These are phyloP conservation scores for Montipora capricornis DNA, from an alignment of 64 coral and sea anemone species.

Conservation along the genomic window DNA sequence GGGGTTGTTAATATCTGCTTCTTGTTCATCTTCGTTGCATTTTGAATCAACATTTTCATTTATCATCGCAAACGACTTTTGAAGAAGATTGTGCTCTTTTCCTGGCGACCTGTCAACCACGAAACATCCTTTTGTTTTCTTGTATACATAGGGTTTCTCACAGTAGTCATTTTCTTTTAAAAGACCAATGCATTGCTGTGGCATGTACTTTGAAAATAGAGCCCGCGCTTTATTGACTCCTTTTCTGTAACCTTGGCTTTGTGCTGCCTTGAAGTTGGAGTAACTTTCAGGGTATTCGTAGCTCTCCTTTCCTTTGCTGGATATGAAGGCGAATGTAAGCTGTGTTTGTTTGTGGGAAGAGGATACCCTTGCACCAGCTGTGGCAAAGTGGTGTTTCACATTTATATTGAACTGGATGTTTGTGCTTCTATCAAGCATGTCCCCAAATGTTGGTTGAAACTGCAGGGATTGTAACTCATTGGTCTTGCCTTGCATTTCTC, in stretches of 20 bases:
- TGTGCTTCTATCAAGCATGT: constrained; percentile 58
- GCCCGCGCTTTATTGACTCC: constrained; percentile 39
- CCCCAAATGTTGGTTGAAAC: constrained; percentile 45
- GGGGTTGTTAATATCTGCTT: no score
- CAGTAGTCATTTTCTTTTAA: constrained; percentile 22
- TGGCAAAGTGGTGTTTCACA: constrained; percentile 39
- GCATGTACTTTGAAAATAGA: constrained; percentile 35
- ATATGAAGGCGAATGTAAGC: neutral
- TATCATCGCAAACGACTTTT: neutral
- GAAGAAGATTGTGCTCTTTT: neutral
- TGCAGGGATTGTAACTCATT: constrained; percentile 64
- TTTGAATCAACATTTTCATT: neutral
- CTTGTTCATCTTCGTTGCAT: no score
- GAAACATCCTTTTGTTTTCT: neutral
- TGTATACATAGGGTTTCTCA: constrained; percentile 18
- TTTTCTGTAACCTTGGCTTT: constrained; percentile 9
- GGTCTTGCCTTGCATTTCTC: constrained; percentile 76
- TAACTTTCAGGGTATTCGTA: constrained; percentile 42
- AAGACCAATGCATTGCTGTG: constrained; percentile 1
- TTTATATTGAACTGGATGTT: constrained; percentile 71
- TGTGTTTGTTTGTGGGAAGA: neutral
- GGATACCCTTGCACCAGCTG: neutral
- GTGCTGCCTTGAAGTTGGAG: constrained; percentile 25
- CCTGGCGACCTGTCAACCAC: neutral
- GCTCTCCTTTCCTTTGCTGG: neutral